Base-by-base conservation (phyloP, 2,888 invertebrate genomes). In the Sialis lutaria region DNA sequence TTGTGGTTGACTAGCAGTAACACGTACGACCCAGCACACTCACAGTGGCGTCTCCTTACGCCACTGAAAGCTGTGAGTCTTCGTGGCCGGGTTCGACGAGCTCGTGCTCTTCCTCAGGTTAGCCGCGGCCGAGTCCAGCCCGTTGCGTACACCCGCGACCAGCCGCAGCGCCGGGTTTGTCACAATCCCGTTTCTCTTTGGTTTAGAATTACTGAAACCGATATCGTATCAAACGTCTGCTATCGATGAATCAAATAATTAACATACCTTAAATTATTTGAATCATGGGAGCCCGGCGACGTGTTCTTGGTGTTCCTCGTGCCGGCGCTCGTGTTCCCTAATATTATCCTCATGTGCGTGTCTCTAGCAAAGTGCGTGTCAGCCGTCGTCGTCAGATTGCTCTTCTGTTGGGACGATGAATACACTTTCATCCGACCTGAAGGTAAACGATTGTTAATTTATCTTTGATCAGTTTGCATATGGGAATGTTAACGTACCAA, bases 321-420 rank as follows among this genome's bases (percentile, higher is more conserved):
- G 13, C 64, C 64, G 5, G 62, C 62, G 5, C 62, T 63, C 46
- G 61, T 65, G 48, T 67, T 74, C 1, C 85, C 85, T 52, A 90
- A 65, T 55, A 90, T 90, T 53, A 90, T 90, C 52, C 88, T 72
- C 89, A 90, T 90, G 58, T 90, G 90, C 1, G 89, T 88, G 61
- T 90, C 89, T n/a, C 89, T 70, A 46, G 84, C 84, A 68, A 87
- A 88, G 61, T 88, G 88, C 34, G 82, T 82, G 63, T 88, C 87
- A 0, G 84, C 73, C 0, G 60, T 74, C 56, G 58, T 64, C 12
- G 45, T 61, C 54, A 13, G 67, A 62, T 59, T 69, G 62, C 66
- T 52, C 60, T 59, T 48, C 60, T 58, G 33, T 51, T 65, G 67
- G 50, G 64, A 55, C 46, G 65, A 54, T 49, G 65, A 65, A 52